Base-by-base conservation (phyloP, 2,888 invertebrate genomes). In the Eristalinus sepulchralis region DNA sequence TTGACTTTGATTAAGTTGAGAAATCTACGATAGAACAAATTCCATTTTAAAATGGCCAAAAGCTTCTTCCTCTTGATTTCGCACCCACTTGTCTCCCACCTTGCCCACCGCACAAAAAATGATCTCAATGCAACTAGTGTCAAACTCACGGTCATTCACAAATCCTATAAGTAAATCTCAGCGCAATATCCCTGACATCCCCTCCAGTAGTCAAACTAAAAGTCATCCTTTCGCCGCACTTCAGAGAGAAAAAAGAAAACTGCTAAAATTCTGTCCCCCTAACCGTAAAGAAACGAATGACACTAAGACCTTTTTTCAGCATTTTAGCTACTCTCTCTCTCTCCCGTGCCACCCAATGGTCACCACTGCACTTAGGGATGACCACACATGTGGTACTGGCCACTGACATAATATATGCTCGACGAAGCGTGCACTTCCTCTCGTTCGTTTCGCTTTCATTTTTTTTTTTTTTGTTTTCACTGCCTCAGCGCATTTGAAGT, bases 321-420 rank as follows among this genome's bases (percentile, higher is more conserved):
- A 55, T 55, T 63, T 55, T 63, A 17, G 11, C 6, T 20, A 22
- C 31, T 31, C 64, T 34, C 64, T 33, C 33, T 27, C 5, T 27
- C 64, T 33, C 33, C 5, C 5, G 2, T 27, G 27, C 27, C 27
- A 27, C 27, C 2, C 27, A 31, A 63, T 64, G 39, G 39, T 31
- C 39, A 33, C 39, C 63, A 20, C 36, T 71, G 70, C 78, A 78
- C 78, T 78, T 78, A 71, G 59, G 70, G 34, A 31, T 62, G 70
- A 70, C 70, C 68, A 17, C 70, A 64, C 63, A 70, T 63, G 34
- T 76, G 27, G 55, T 55, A 63, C 64, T 70, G 59, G 59, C 31
- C 62, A 63, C 64, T 70, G 59, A 64, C 31, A 66, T 72, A 66
- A 79, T 63, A 70, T 70, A 68, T 71, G 39, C 78, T 13, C 59